A percentile compares a stretch with the other conserved stretches of the same genome.
These are phyloP conservation scores for Pseudococcus longispinus DNA, from an alignment of 2,888 invertebrate species.

Conservation along the genomic window DNA sequence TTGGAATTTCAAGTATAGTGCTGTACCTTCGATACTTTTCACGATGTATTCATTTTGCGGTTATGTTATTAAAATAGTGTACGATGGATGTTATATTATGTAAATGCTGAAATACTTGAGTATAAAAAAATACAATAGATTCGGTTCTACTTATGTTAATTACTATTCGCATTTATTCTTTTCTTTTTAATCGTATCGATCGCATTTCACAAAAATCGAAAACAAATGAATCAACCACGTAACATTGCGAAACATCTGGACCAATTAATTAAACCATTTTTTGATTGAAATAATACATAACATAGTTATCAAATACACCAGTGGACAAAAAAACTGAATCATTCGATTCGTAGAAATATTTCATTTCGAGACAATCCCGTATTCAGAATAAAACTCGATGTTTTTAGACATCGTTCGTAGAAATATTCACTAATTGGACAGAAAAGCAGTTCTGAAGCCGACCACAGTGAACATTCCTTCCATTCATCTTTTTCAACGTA, in stretches of 20 bases:
- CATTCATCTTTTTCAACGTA: not conserved
- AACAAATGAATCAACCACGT: not conserved
- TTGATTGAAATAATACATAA: not conserved
- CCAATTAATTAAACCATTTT: not conserved
- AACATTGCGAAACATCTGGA: not conserved
- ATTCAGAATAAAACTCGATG: not conserved
- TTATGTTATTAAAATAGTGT: not conserved
- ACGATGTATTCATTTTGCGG: not conserved
- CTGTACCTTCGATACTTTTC: not conserved
- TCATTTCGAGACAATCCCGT: not conserved
- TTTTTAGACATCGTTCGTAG: not conserved
- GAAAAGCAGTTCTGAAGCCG: conserved; percentile 1
- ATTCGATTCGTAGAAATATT: not conserved
- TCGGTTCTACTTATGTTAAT: not conserved
- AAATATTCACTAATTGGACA: conserved; percentile 48
- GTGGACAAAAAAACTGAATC: not conserved
- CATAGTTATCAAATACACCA: not conserved
- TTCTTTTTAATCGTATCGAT: no score
- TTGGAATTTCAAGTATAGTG: not conserved
- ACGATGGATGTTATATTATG: not conserved
- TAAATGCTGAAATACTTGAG: not conserved
- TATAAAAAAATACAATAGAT: not conserved
- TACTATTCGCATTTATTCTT: no score
- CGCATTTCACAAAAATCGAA: no score
- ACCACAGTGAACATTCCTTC: conserved; percentile 7